Evolutionary conservation across 2,113 vertebrate genomes (phyloP).

Genomic region (Sinocyclocheilus anophthalmus): DNA sequence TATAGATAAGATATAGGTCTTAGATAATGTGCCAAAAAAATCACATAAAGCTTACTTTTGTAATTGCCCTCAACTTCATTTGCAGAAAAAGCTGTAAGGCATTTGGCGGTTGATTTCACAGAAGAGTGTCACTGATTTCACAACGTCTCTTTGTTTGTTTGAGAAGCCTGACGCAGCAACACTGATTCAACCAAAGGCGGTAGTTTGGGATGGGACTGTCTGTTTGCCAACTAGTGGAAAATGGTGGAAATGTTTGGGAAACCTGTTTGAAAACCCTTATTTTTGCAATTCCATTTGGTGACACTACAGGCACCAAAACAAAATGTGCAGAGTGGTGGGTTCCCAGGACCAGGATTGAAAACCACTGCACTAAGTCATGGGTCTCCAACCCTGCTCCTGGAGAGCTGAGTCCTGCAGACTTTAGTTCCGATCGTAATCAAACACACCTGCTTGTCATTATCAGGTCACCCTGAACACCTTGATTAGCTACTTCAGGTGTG

Average conservation of each 20-base stretch:
- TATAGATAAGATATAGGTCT: neutral
- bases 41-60: slow-evolving; percentile 1
- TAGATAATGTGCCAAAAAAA: neutral
- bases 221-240: neutral
- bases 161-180: neutral
- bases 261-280: neutral
- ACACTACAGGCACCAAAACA: too few species aligned
- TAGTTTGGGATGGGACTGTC: neutral
- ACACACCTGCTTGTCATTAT: too few species aligned
- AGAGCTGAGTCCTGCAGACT: too few species aligned
- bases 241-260: neutral
- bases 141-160: neutral
- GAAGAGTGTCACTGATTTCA: neutral
- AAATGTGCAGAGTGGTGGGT: too few species aligned
- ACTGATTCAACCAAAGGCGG: neutral
- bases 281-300: neutral
- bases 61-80: neutral
- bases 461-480: too few species aligned
- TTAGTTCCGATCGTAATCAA: too few species aligned
- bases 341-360: too few species aligned
- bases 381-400: too few species aligned
- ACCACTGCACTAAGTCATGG: too few species aligned
- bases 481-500: too few species aligned
- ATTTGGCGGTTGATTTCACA: neutral
- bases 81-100: neutral